Base-by-base conservation (phyloP, 1,140 invertebrate genomes). In the Augochlora pura region DNA sequence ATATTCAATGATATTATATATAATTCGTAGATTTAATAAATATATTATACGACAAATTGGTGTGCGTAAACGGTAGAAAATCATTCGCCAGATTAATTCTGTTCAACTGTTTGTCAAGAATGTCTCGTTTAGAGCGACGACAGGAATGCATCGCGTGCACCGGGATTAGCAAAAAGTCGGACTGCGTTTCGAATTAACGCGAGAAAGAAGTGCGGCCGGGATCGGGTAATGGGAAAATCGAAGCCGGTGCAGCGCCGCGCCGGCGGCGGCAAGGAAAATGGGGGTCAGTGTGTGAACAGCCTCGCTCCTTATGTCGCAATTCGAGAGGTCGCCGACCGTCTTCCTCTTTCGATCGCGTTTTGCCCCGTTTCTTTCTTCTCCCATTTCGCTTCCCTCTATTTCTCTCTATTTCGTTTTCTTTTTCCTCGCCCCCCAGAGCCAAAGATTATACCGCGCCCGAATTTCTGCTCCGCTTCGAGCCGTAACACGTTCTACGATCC, bases 271-370 rank as follows among this genome's bases (percentile, higher is more conserved):
- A 77, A 81, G 38, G 81, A 81, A 32, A 91, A 91, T 91, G 87
- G 87, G 88, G 89, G 89, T 91, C 88, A 91, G 90, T 91, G 77
- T 91, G 90, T 91, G 88, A 91, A 77, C 90, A 88, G 84, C 85
- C 88, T 86, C 83, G 84, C 82, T 84, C 77, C 81, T 88, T 87
- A 82, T 87, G 82, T 82, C 76, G 80, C 75, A 71, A 76, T 80
- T 76, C 76, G 63, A 83, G 82, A 86, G 86, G 85, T 89, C 87
- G 82, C 75, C 82, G 87, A 88, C 84, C 88, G 80, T 81, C 39
- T 77, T 76, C 63, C 39, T 71, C 77, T 74, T 64, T 78, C 71
- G 62, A 66, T 88, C 70, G 63, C 14, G 60, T 63, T n/a, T n/a
- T 46, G 39, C 25, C 42, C 3, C 39, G 38, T 59, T 64, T 78